Percentiles rank a stretch among this genome's conserved stretches.
These are phyloP conservation scores for Eriocheir sinensis DNA, from an alignment of 1,140 invertebrate genomes.

Conservation along the genomic window DNA sequence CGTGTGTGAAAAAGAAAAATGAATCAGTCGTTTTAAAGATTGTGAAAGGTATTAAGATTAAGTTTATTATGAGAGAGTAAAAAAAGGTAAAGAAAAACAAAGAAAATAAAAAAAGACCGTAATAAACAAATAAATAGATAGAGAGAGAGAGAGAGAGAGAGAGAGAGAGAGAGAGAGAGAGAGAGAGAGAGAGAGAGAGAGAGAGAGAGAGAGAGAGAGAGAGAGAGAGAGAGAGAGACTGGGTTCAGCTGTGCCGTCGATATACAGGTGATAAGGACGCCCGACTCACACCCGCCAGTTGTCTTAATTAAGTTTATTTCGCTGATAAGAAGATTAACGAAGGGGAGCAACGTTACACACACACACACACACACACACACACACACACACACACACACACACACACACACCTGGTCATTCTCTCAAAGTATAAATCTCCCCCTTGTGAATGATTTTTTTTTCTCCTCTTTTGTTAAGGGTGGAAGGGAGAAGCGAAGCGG, in stretches of 20 bases:
- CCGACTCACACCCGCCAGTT: not conserved
- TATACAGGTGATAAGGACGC: not conserved
- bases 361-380: not conserved
- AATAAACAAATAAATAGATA: not conserved
- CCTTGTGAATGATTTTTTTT: not conserved
- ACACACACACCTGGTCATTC: not conserved
- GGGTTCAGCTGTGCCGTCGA: not conserved
- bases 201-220: conserved; percentile 21
- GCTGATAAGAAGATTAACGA: not conserved
- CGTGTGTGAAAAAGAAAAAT: too few species aligned
- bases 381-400: conserved; percentile 22
- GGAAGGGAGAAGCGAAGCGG: not conserved
- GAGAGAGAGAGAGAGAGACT: not conserved
- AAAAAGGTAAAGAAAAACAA: not conserved
- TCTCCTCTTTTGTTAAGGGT: not conserved
- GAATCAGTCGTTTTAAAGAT: too few species aligned
- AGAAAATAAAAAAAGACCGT: not conserved
- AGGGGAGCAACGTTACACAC: not conserved
- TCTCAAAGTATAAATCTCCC: not conserved
- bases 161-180: not conserved
- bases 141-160: not conserved
- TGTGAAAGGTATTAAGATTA: too few species aligned
- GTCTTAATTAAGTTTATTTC: conserved; percentile 8
- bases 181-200: conserved; percentile 10
- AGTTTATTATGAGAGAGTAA: too few species aligned